phyloP scores from a whole-genome alignment of 2,797 vertebrate genomes.

The Parauchenoglanis punctatus region DNA sequence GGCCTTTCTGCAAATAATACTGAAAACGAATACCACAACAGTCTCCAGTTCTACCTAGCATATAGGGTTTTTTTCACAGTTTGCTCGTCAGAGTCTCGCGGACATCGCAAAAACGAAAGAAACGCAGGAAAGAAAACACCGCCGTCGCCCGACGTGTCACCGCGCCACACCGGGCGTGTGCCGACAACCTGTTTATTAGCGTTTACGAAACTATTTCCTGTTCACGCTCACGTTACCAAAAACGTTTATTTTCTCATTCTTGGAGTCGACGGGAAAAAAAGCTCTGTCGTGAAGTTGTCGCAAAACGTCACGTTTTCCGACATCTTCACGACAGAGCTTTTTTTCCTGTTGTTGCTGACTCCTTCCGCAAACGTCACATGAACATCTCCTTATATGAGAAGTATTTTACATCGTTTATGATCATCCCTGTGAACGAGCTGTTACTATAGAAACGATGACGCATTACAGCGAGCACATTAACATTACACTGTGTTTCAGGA shows the following conservation, averaged over 20 bases:
- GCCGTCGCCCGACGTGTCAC: background rate
- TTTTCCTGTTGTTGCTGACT: too few species aligned
- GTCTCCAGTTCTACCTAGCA: background rate
- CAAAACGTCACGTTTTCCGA: background rate
- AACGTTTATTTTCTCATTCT: background rate
- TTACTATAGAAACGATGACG: background rate
- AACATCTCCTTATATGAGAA: background rate
- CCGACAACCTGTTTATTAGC: background rate
- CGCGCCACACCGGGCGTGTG: background rate
- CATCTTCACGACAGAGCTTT: too few species aligned
- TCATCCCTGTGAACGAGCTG: background rate
- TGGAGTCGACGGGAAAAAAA: background rate
- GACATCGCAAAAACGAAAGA: background rate
- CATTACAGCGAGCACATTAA: background rate
- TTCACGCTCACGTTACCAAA: too few species aligned
- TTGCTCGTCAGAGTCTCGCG: background rate
- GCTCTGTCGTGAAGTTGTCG: background rate
- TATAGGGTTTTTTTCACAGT: background rate
- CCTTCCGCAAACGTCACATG: background rate
- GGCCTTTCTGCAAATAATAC: background rate
- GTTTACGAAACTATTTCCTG: background rate
- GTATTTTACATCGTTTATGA: too few species aligned
- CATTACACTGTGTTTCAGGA: background rate
- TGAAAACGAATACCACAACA: background rate
- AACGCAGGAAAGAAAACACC: background rate